Conservation (phyloP, 2,888 invertebrate species). For the Apodemia zela region DNA sequence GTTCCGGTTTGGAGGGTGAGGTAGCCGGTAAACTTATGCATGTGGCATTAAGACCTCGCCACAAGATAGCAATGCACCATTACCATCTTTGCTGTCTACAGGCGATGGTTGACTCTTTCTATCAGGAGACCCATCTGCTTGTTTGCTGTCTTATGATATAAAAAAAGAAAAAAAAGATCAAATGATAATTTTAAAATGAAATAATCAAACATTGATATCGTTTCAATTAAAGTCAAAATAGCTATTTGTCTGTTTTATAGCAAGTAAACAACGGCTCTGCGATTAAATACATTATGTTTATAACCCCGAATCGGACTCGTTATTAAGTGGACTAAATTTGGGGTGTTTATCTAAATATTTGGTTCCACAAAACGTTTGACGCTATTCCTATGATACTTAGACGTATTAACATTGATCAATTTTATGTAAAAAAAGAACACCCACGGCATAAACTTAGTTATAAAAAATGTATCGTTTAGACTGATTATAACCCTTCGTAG, state of each 20-base stretch:
- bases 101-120: no score
- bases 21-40: no score
- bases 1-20: no score
- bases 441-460: slow-evolving; percentile 11
- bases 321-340: slow-evolving; percentile 71
- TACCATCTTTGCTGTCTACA: no score
- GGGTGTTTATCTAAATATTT: slow-evolving; percentile 73
- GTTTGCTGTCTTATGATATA: no score
- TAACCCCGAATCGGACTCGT: slow-evolving; percentile 62
- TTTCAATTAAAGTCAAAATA: no score
- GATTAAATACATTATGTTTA: slow-evolving; percentile 76
- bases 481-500: slow-evolving; percentile 7
- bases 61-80: no score
- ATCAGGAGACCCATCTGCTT: no score
- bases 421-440: slow-evolving; percentile 20
- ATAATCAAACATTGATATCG: no score
- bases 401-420: not conserved
- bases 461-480: slow-evolving; percentile 6
- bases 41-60: no score
- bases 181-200: no score
- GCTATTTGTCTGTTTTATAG: slow-evolving; percentile 13
- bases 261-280: slow-evolving; percentile 34
- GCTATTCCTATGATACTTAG: slow-evolving; percentile 49
- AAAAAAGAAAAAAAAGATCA: no score
- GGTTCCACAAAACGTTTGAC: slow-evolving; percentile 71